phyloP scores from a whole-genome alignment of 2,113 vertebrate species.

The Buteo buteo region DNA sequence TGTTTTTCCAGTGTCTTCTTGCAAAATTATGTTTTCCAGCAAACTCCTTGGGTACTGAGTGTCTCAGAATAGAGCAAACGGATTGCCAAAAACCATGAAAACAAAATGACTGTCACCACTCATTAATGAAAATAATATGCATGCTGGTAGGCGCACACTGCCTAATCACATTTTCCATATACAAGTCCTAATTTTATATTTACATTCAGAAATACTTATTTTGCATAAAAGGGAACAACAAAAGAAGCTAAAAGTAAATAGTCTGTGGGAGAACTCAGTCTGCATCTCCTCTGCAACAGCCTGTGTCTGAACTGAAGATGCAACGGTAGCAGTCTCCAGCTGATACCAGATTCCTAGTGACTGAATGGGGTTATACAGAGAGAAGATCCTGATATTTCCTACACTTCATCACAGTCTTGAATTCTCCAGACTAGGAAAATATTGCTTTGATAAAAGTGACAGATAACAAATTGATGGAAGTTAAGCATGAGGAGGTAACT shows the following conservation, averaged over 20 bases:
- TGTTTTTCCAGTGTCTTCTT: not conserved
- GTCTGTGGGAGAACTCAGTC: not conserved
- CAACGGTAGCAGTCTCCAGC: not conserved
- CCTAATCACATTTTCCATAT: conserved; percentile 3
- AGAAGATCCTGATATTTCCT: not conserved
- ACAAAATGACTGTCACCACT: conserved; percentile 7
- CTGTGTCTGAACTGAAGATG: conserved; percentile 15
- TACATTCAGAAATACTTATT: conserved; percentile 21
- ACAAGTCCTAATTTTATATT: conserved; percentile 20
- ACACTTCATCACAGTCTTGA: not conserved
- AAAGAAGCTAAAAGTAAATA: conserved; percentile 37
- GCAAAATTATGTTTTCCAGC: not conserved
- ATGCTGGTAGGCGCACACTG: not conserved
- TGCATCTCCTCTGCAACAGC: not conserved
- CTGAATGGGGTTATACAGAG: conserved; percentile 42
- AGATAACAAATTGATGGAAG: not conserved
- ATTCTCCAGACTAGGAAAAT: not conserved
- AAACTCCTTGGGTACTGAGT: not conserved
- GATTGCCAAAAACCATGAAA: not conserved
- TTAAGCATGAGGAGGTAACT: not conserved
- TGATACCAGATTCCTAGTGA: conserved; percentile 43
- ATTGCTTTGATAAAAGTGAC: conserved; percentile 15
- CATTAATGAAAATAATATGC: conserved; percentile 46
- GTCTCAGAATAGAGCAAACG: not conserved
- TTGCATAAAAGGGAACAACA: conserved; percentile 27